Evolutionary conservation across 2,888 invertebrate genomes (phyloP), one percentile per base, ranked within the genome.

Genomic region (Deroplatys truncata): DNA sequence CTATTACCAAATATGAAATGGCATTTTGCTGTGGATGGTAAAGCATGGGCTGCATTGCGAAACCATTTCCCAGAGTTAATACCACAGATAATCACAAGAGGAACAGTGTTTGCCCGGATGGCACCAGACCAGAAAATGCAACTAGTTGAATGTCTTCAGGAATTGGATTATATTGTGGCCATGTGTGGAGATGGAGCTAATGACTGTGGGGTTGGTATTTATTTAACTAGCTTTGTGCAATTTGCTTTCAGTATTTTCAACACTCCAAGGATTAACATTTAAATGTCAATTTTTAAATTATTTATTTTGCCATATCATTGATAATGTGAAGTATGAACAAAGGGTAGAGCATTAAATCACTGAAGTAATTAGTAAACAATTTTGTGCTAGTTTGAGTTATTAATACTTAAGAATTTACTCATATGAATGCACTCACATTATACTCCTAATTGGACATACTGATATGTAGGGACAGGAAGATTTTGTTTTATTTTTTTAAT

Each of bases 41-140:
- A 96, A 92, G 96, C 98, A 0, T 98, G 98, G 97, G 94, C 95
- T 29, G 94, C 96, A 87, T 93, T 98, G 82, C 94, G 96, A 82
- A 94, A 95, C 88, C 94, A 96, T 93, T 97, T 96, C 92, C 95
- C 97, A 0, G 96, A 97, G 89, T 93, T 97, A 82, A 93, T 98
- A 91, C 95, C 96, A 0, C 95, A 95, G 89, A 94, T 97, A 89
- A 93, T 94, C 86, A 94, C 95, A 0, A 89, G 85, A 86, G 89
- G 90, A 28, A 90, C 89, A 25, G 85, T 91, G 13, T 98, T 97
- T 94, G 98, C 98, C 0, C 95, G 98, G 28, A 98, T 98, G 95
- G 96, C 96, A 25, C 97, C 97, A 1, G 97, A 97, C 91, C 97
- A 97, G 92, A 98, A 98, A 93, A 96, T 97, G 72, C 97, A 97